These are phyloP conservation scores for Petrocephalus zakoni DNA, from an alignment of 2,113 vertebrate genomes.

Conservation along the genomic window DNA sequence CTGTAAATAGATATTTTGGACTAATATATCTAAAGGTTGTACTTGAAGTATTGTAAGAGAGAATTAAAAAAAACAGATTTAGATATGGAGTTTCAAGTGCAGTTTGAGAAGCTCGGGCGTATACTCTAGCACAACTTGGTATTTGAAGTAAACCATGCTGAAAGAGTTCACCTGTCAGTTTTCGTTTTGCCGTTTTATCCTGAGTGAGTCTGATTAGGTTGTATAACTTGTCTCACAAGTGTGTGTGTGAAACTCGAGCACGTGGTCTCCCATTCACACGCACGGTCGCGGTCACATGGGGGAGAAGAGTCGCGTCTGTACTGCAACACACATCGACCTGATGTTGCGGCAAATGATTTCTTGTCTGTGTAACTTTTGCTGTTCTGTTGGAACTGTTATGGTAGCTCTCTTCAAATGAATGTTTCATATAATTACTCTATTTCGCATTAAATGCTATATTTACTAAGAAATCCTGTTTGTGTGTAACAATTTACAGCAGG, in stretches of 20 bases:
- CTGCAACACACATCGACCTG: constrained; percentile 44
- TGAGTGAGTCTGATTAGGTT: not conserved
- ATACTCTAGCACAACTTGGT: constrained; percentile 7
- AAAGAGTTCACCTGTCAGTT: not conserved
- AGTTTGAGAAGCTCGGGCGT: not conserved
- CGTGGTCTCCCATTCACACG: constrained; percentile 45
- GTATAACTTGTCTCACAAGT: constrained; percentile 28
- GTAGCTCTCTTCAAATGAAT: constrained; percentile 75
- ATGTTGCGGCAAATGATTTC: constrained; percentile 62
- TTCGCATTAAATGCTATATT: constrained; percentile 78
- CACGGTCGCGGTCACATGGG: constrained; percentile 42
- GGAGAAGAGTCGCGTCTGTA: constrained; percentile 57
- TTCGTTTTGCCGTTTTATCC: not conserved
- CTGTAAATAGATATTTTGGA: constrained; percentile 60
- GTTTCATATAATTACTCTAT: constrained; percentile 70
- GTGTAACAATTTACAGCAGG: constrained; percentile 42
- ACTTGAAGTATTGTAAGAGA: constrained; percentile 28
- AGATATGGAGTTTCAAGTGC: constrained; percentile 9
- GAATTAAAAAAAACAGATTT: not conserved
- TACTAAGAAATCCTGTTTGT: constrained; percentile 65
- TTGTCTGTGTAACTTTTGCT: constrained; percentile 68
- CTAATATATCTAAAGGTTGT: constrained; percentile 51
- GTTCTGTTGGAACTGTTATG: constrained; percentile 63
- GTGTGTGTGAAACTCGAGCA: constrained; percentile 56
- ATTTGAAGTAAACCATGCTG: not conserved